phyloP scores from a whole-genome alignment of 2,888 invertebrate genomes.

The Zhengitettix transpicula region DNA sequence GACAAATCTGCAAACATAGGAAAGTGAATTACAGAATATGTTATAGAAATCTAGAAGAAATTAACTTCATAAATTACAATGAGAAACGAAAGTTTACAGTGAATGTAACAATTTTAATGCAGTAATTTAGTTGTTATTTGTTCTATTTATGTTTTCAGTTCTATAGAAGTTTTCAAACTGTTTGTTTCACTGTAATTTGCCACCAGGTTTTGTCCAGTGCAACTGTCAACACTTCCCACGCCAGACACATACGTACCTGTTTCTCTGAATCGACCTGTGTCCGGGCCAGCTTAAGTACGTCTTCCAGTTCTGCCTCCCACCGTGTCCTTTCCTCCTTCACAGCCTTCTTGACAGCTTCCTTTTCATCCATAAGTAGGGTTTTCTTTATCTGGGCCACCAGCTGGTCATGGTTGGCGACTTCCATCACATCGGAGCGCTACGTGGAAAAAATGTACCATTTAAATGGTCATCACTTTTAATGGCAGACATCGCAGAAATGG shows the following conservation, averaged over 20 bases:
- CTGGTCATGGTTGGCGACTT: slow-evolving; percentile 44
- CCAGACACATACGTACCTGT: slow-evolving; percentile 24
- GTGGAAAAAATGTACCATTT: neutral
- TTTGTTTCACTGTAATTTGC: slow-evolving; percentile 1
- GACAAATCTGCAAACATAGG: slow-evolving; percentile 19
- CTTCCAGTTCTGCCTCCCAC: slow-evolving; percentile 28
- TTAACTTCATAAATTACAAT: no score
- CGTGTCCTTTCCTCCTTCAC: slow-evolving; percentile 38
- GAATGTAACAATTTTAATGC: no score
- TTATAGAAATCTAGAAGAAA: no score
- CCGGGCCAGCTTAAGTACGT: slow-evolving; percentile 29
- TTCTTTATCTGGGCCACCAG: slow-evolving; percentile 50
- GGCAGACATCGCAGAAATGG: no score
- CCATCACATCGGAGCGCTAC: slow-evolving; percentile 41
- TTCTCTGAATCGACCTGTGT: slow-evolving; percentile 35
- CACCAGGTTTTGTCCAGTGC: neutral
- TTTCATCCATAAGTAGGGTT: slow-evolving; percentile 43
- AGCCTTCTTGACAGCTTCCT: slow-evolving; percentile 19
- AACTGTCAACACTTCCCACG: neutral
- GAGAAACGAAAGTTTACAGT: no score
- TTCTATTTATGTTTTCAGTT: no score
- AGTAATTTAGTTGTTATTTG: no score
- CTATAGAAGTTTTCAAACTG: no score
- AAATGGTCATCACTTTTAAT: neutral
- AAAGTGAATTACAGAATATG: neutral